Evolutionary conservation across 2,797 vertebrate genomes (phyloP).

Genomic region (Champsocephalus esox): DNA sequence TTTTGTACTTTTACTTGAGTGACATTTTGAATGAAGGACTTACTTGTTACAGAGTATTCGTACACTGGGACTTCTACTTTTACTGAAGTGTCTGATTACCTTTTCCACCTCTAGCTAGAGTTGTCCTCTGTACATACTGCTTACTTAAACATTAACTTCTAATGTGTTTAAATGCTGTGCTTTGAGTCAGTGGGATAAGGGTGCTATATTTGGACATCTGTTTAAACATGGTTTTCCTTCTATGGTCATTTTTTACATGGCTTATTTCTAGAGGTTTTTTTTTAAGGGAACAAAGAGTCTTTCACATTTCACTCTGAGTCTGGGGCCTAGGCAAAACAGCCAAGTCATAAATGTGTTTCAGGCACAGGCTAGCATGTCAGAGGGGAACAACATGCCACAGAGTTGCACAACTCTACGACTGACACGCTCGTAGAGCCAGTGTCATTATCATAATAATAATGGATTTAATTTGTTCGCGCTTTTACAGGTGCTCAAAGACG

Average conservation of each 20-base stretch:
- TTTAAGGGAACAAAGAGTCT: conserved; percentile 2
- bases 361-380: background rate
- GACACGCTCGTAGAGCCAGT: background rate
- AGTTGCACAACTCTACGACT: conserved; percentile 1
- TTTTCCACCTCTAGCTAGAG: too few species aligned
- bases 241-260: background rate
- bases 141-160: background rate
- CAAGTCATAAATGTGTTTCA: conserved; percentile 5
- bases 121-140: background rate
- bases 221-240: background rate
- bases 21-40: too few species aligned
- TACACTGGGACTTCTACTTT: too few species aligned
- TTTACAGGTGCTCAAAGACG: too few species aligned
- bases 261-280: too few species aligned
- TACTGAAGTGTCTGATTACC: too few species aligned
- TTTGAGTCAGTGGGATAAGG: background rate
- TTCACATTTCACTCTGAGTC: background rate
- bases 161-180: background rate
- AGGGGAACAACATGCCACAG: background rate
- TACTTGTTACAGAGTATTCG: too few species aligned
- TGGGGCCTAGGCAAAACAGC: conserved; percentile 10
- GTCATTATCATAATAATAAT: too few species aligned
- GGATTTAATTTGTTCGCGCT: too few species aligned
- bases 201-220: background rate
- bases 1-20: too few species aligned